Evolutionary conservation across 2,113 vertebrate genomes (phyloP).

Genomic region (Takifugu bimaculatus): DNA sequence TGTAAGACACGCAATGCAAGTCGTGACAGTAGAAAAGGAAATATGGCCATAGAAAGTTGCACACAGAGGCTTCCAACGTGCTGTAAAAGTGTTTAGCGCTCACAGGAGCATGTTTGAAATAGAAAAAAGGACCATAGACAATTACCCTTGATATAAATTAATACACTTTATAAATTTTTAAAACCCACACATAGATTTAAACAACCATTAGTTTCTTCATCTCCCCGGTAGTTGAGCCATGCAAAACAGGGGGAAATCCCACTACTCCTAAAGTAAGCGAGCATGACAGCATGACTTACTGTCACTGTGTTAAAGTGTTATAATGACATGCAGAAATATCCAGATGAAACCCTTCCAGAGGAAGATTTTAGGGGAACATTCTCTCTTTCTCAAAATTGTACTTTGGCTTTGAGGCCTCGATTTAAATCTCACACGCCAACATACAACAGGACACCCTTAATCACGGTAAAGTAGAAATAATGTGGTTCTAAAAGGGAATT

Average conservation of each 20-base stretch:
- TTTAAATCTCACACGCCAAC: constrained; percentile 19
- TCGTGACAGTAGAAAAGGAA: constrained; percentile 21
- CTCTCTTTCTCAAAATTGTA: constrained; percentile 43
- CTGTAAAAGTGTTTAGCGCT: constrained; percentile 26
- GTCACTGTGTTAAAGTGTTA: constrained; percentile 19
- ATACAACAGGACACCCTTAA: constrained; percentile 13
- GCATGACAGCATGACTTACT: constrained; percentile 20
- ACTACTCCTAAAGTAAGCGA: constrained; percentile 23
- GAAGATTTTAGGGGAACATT: neutral
- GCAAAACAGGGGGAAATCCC: constrained; percentile 51
- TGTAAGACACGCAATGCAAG: constrained; percentile 17
- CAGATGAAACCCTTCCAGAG: constrained; percentile 32
- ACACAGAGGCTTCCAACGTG: constrained; percentile 45
- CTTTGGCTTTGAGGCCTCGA: constrained; percentile 61
- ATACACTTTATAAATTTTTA: constrained; percentile 59
- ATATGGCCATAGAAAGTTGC: constrained; percentile 31
- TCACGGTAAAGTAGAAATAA: constrained; percentile 5
- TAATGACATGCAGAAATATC: constrained; percentile 55
- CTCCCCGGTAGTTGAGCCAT: constrained; percentile 47
- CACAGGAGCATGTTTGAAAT: constrained; percentile 31
- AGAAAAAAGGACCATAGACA: constrained; percentile 36
- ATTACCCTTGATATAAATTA: constrained; percentile 57
- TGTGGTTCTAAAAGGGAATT: constrained; percentile 17
- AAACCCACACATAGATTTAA: constrained; percentile 56
- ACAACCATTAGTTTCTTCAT: constrained; percentile 24